Base-by-base conservation (phyloP, 2,797 vertebrate species). In the Leptatherina wallacei region DNA sequence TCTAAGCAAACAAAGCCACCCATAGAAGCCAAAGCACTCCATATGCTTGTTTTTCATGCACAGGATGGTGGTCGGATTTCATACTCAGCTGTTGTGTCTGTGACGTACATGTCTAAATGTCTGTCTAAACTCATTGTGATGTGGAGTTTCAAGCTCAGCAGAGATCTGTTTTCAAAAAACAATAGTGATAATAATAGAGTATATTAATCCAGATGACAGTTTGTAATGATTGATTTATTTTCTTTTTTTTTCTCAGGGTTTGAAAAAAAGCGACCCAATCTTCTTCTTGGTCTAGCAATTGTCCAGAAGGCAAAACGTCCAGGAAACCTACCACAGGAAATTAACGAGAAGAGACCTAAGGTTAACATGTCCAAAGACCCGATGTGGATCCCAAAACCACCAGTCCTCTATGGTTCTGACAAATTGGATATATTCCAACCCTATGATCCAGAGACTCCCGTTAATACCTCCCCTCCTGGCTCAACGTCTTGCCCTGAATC, bases 251-350 rank as follows among this genome's bases (percentile, higher is more conserved):
- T 73, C 38, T 58, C 91, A 99, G 98, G 98, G 61, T 95, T 99
- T 71, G 98, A 99, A 89, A 94, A 94, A 57, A 95, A 95, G 22
- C 95, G 96, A 33, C 97, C 98, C 2, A 98, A 99, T 92, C 93
- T 99, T 73, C 96, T 99, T 70, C 95, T 99, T 49, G 98, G 98
- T 35, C 81, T 99, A 69, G 97, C 96, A 20, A 95, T 99, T 79
- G 94, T 96, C 88, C 98, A 99, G 82, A 98, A 96, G 80, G 75
- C 88, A 40, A 99, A 98, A 75, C 96, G 96, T 47, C 89, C 89
- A 35, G 93, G 92, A 61, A 61, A 20, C 35, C 71, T 87, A 1
- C 73, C 87, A 2, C 83, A 83, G 1, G 97, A 99, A 64, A 32
- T 69, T 65, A 96, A 97, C 38, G 96, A 98, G 67, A 99, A 97